Conservation (phyloP, 1,140 invertebrate species). For the Neodiprion pinetum region DNA sequence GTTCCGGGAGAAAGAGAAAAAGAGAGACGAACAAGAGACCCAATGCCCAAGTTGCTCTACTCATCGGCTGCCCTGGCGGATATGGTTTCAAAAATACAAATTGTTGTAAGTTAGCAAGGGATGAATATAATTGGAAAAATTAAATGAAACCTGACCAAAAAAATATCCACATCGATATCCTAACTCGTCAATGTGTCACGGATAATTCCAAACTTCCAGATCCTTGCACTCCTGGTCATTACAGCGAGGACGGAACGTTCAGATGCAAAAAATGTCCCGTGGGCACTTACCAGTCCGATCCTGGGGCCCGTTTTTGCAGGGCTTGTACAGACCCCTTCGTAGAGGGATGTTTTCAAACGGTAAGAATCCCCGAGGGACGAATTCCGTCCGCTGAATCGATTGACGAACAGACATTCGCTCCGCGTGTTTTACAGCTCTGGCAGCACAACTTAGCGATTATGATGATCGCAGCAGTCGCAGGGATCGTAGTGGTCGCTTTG, state of each 20-base stretch:
- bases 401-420: neutral
- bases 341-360: constrained; percentile 39
- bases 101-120: constrained; percentile 39
- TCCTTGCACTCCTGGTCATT: constrained; percentile 49
- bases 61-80: constrained; percentile 50
- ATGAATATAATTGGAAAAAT: too few relatives aligned
- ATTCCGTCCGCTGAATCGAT: neutral
- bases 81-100: constrained; percentile 46
- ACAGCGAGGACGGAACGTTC: constrained; percentile 51
- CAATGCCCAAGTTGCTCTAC: constrained; percentile 37
- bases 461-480: neutral
- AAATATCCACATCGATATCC: too few relatives aligned
- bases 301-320: constrained; percentile 48
- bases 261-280: constrained; percentile 47
- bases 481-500: neutral
- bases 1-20: constrained; percentile 30
- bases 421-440: neutral
- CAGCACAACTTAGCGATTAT: neutral
- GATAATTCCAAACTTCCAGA: constrained; percentile 30
- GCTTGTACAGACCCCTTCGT: constrained; percentile 52
- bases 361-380: neutral
- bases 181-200: too few relatives aligned
- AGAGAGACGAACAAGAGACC: constrained; percentile 31
- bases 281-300: constrained; percentile 51
- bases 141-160: too few relatives aligned